Base-by-base conservation (phyloP, 2,888 invertebrate species). In the Aphodius sticticus region DNA sequence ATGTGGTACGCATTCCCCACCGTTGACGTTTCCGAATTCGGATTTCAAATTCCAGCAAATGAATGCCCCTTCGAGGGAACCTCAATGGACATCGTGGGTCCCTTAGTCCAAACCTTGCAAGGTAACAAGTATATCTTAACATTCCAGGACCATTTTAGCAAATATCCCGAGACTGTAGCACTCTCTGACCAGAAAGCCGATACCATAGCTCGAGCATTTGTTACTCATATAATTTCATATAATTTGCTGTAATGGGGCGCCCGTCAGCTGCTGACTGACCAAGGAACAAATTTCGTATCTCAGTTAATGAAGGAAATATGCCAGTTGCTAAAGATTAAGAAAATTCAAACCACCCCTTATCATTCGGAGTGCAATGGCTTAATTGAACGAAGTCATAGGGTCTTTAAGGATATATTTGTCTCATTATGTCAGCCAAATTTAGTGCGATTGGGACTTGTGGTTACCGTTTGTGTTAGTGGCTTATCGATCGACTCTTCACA, bases 371-470 rank as follows among this genome's bases (percentile, higher is more conserved):
- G 26, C 26, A 26, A 26, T 26, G 26, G 26, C 26, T 26, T 26
- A 26, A 26, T 26, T 26, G 26, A 26, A 3, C 26, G 26, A 26
- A 26, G 26, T 26, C 26, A 26, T 26, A 26, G 26, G 26, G 26
- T n/a, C 26, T 26, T 26, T 26, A 26, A 86, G 74, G 83, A 85
- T 26, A 83, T 82, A 76, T 38, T n/a, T 87, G 6, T 82, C 84
- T 0, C 85, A 86, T 70, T 86, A 84, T 76, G 82, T 86, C 0
- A 35, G 76, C 0, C 71, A 83, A 72, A 76, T 83, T 15, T 82
- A 84, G 16, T 15, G 74, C n/a, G 83, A 85, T 69, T 87, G 3
- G 86, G 86, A 86, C 69, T 37, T 81, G 16, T 83, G 83, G 83
- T 14, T 87, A 36, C 85, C 85, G 0, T 84, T 80, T 69, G 84